Base-by-base conservation (phyloP, 2,888 invertebrate species). In the Biston betularia region DNA sequence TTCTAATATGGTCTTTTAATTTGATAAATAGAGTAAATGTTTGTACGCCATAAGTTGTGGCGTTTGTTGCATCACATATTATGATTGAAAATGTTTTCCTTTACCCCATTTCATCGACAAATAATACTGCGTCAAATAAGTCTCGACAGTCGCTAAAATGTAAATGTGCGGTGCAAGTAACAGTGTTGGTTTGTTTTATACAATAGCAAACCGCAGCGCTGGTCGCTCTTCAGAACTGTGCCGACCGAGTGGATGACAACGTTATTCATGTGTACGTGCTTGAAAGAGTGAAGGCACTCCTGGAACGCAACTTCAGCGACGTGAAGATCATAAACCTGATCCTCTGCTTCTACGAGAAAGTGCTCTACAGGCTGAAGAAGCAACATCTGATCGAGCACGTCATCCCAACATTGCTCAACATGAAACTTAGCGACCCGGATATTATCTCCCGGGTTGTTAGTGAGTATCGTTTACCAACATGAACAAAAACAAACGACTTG, bases 371-470 rank as follows among this genome's bases (percentile, higher is more conserved):
- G 75, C 94, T 99, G 75, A 98, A 99, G 78, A 96, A 97, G 81
- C 95, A 96, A 66, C 97, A 98, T 88, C 97, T 99, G 66, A 95
- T 98, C 78, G 98, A 98, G 79, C 97, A 98, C 80, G 97, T 99
- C 53, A 95, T 99, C 74, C 98, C 98, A 0, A 95, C 99, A 73
- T 94, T 99, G 42, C 96, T 97, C 82, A 97, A 97, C 77, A 97
- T 98, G 78, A 96, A 97, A 71, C 95, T 98, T 56, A 96, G 96
- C 73, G 98, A 99, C 87, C 97, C 98, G 9, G 97, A 98, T 83
- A 97, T 98, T 78, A 96, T 98, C 74, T 95, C 97, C 86, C 96
- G 98, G 87, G 97, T 98, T 86, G 98, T 98, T 90, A 97, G 99
- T 99, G 96, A 97, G 98, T 98, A 93, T 78, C 38, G 48, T 46